phyloP scores from a whole-genome alignment of 2,113 vertebrate species.

The Turnix velox region DNA sequence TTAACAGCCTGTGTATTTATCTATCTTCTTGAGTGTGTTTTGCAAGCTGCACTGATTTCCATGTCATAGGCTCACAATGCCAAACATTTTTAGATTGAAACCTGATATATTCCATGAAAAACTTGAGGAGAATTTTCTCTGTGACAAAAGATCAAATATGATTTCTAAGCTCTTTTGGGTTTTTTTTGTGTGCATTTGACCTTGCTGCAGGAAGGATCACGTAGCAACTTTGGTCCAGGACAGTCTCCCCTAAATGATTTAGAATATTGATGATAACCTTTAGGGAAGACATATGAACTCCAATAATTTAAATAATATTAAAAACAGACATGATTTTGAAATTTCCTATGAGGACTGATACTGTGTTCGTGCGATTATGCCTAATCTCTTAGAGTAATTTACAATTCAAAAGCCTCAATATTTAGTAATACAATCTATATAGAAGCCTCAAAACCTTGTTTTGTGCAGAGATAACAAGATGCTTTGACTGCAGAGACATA shows the following conservation, averaged over 20 bases:
- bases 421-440: neutral
- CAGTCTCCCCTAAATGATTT: neutral
- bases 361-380: neutral
- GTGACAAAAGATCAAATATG: neutral
- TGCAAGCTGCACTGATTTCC: neutral
- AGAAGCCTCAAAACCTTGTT: neutral
- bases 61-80: neutral
- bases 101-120: neutral
- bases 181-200: neutral
- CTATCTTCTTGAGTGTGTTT: neutral
- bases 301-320: neutral
- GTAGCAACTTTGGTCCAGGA: accelerated
- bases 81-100: neutral
- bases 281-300: neutral
- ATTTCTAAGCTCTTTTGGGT: neutral
- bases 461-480: neutral
- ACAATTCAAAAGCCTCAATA: neutral
- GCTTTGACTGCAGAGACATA: neutral
- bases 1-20: neutral
- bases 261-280: neutral
- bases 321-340: neutral
- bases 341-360: neutral
- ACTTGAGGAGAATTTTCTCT: neutral
- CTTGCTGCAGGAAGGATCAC: neutral
- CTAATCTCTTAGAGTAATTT: neutral